Evolutionary conservation across 2,888 invertebrate species (phyloP).

Genomic region (Eurois occulta): DNA sequence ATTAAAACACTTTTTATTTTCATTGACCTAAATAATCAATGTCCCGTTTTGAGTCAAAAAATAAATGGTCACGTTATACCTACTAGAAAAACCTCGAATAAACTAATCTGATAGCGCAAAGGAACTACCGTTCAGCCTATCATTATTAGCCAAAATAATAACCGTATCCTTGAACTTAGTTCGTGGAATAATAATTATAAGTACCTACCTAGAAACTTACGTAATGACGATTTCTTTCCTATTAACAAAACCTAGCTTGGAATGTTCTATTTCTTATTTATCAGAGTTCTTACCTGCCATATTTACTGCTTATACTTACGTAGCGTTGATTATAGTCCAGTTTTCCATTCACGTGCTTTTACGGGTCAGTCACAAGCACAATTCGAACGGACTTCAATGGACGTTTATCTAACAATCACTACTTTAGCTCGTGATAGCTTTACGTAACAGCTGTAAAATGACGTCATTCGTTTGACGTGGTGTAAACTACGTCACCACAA

Average conservation of each 20-base stretch:
- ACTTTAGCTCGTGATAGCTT: slow-evolving; percentile 32
- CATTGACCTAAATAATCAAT: no score
- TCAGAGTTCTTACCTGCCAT: neutral
- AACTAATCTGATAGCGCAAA: slow-evolving; percentile 6
- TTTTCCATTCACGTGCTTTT: slow-evolving; percentile 12
- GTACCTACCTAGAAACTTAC: slow-evolving; percentile 35
- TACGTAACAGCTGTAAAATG: slow-evolving; percentile 39
- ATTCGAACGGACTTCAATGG: slow-evolving; percentile 28
- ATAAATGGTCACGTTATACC: no score
- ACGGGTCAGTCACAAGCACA: slow-evolving; percentile 21
- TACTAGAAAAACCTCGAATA: neutral
- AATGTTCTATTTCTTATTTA: slow-evolving; percentile 9
- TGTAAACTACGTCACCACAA: slow-evolving; percentile 18
- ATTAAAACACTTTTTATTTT: no score
- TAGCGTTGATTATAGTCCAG: neutral
- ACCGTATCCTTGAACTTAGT: slow-evolving; percentile 54
- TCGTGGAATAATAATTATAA: slow-evolving; percentile 5
- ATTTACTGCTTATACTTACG: neutral
- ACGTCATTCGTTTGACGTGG: slow-evolving; percentile 39
- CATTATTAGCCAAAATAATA: slow-evolving; percentile 1
- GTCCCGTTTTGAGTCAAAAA: no score
- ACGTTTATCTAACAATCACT: slow-evolving; percentile 29
- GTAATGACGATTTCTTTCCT: slow-evolving; percentile 22
- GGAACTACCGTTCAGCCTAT: slow-evolving; percentile 12
- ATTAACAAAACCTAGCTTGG: neutral